phyloP scores from a whole-genome alignment of 2,888 invertebrate species.

The Cheilosia soror region DNA sequence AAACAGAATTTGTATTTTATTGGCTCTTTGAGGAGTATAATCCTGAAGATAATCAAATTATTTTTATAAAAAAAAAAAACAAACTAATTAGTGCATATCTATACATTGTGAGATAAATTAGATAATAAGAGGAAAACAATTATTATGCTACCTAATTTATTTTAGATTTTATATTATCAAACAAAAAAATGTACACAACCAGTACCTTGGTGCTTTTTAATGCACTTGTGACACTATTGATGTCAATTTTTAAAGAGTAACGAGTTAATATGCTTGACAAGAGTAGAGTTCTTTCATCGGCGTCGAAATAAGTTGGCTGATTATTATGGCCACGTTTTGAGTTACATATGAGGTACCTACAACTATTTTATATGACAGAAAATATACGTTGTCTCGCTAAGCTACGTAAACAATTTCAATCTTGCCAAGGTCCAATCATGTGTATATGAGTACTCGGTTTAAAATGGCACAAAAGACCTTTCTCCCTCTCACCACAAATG shows the following conservation, averaged over 20 bases:
- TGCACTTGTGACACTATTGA: slow-evolving; percentile 48
- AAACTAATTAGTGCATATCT: slow-evolving; percentile 64
- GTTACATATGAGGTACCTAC: too few relatives aligned
- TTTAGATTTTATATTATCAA: slow-evolving; percentile 66
- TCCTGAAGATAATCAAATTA: slow-evolving; percentile 67
- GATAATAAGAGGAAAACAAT: slow-evolving; percentile 47
- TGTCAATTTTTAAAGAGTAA: slow-evolving; percentile 44
- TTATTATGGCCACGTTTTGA: too few relatives aligned
- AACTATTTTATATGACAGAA: neutral
- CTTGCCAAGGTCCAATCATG: too few relatives aligned
- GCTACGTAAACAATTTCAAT: too few relatives aligned
- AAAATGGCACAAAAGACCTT: too few relatives aligned
- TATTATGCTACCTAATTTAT: slow-evolving; percentile 40
- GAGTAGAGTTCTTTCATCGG: slow-evolving; percentile 36
- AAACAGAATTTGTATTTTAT: slow-evolving; percentile 16
- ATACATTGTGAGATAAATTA: slow-evolving; percentile 57
- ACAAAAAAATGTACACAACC: slow-evolving; percentile 52
- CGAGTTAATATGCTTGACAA: neutral
- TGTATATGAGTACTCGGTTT: too few relatives aligned
- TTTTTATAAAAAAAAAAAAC: slow-evolving; percentile 50
- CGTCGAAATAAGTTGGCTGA: too few relatives aligned
- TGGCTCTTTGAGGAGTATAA: slow-evolving; percentile 50
- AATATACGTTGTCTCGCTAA: neutral
- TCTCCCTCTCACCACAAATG: too few relatives aligned
- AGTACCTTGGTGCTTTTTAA: slow-evolving; percentile 54